Percentiles rank a stretch among this genome's conserved stretches.
phyloP scores from a whole-genome alignment of 2,888 invertebrate species.

The Blomia tropicalis region DNA sequence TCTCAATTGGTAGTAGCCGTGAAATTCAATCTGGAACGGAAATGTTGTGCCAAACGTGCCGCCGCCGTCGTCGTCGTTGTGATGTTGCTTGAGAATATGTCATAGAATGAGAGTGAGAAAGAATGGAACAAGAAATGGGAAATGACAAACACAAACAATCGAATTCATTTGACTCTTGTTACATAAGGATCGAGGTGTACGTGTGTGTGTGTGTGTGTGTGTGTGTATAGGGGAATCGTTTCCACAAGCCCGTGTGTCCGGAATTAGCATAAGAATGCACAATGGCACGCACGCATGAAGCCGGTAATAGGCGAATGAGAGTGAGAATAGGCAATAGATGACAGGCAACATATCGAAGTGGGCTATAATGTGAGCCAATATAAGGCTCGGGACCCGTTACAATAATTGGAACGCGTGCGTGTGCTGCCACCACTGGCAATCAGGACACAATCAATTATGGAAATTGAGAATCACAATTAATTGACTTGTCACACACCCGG shows the following conservation, averaged over 20 bases:
- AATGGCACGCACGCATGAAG: too few relatives aligned
- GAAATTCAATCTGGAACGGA: background rate
- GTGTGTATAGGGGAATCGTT: background rate
- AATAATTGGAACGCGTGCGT: background rate
- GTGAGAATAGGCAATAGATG: background rate
- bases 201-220: background rate
- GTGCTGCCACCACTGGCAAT: background rate
- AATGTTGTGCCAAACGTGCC: background rate
- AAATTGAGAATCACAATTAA: conserved; percentile 11
- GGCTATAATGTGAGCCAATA: background rate
- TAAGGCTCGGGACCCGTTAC: background rate
- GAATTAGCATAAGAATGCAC: conserved; percentile 14
- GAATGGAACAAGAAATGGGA: background rate
- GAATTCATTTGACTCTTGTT: background rate
- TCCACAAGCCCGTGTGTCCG: background rate
- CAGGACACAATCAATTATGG: conserved; percentile 9
- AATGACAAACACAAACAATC: background rate
- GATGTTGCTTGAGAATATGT: too few relatives aligned
- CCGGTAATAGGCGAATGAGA: too few relatives aligned
- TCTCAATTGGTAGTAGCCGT: background rate
- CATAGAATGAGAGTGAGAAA: too few relatives aligned
- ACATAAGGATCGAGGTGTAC: background rate
- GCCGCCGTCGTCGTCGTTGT: too few relatives aligned
- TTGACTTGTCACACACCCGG: conserved; percentile 3
- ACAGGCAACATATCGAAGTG: background rate